Evolutionary conservation across 30 jellyfish, hydroid and myxozoan species (phyloP).

Genomic region (Aurelia sp.): DNA sequence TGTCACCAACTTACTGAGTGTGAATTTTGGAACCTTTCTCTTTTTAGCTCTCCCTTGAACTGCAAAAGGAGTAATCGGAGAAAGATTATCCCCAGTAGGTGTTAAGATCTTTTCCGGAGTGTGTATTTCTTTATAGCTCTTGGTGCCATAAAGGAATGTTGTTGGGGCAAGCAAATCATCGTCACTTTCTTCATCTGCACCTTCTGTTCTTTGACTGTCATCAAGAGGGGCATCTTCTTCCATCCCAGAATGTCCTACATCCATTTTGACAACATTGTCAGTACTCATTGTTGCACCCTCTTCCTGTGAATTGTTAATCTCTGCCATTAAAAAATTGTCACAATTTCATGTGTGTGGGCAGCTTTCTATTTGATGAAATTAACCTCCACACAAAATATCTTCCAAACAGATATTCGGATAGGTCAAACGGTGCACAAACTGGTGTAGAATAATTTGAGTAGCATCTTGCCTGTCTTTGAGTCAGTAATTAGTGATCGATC

Average conservation of each 20-base stretch:
- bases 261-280: too few species aligned
- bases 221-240: slow-evolving; percentile 13
- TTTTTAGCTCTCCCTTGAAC: not conserved
- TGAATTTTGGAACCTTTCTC: not conserved
- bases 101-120: slow-evolving; percentile 53
- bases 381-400: not conserved
- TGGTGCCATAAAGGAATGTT: slow-evolving; percentile 24
- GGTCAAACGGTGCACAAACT: too few species aligned
- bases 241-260: not conserved
- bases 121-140: not conserved
- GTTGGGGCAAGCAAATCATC: slow-evolving; percentile 54
- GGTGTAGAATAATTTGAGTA: too few species aligned
- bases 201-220: not conserved
- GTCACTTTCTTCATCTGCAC: slow-evolving; percentile 41
- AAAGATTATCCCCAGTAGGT: slow-evolving; percentile 33
- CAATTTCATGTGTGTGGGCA: too few species aligned
- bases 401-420: not conserved
- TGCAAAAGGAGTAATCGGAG: slow-evolving; percentile 57
- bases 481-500: too few species aligned
- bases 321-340: not conserved
- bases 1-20: slow-evolving; percentile 25
- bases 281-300: not conserved
- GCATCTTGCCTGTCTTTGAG: too few species aligned
- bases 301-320: not conserved
- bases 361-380: too few species aligned